These are phyloP conservation scores for Lates japonicus DNA, from an alignment of 2,797 vertebrate species.

Conservation along the genomic window DNA sequence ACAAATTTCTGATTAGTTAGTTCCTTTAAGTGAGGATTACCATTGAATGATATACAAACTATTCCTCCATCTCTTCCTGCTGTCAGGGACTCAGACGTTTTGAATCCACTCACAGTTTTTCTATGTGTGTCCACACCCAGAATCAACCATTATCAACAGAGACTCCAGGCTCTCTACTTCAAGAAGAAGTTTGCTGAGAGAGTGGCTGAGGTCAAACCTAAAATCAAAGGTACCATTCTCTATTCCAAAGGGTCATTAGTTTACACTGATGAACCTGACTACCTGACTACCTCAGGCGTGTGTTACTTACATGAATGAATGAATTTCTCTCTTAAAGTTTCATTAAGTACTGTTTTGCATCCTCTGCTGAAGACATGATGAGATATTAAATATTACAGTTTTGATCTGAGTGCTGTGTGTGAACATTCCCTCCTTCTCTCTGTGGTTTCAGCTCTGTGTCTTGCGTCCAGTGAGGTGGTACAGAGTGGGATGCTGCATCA, in stretches of 20 bases:
- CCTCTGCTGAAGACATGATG: background rate
- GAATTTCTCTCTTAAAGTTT: background rate
- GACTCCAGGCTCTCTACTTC: constrained; percentile 93
- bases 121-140: constrained; percentile 41
- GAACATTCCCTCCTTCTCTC: background rate
- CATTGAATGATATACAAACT: too few relatives aligned
- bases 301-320: background rate
- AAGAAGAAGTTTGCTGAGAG: constrained; percentile 98
- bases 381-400: background rate
- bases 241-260: background rate
- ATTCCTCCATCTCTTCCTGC: background rate
- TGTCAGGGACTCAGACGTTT: background rate
- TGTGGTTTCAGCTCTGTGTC: constrained; percentile 61
- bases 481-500: constrained; percentile 55
- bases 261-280: background rate
- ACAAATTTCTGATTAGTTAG: too few relatives aligned
- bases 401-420: background rate
- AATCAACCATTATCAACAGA: constrained; percentile 96
- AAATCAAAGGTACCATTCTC: constrained; percentile 89
- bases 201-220: constrained; percentile 93
- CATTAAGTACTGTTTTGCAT: background rate
- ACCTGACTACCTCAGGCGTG: background rate
- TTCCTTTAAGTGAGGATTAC: too few relatives aligned
- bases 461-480: constrained; percentile 65
- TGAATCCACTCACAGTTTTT: background rate